These are phyloP conservation scores for Octomys mimax DNA, from an alignment of 2,797 vertebrate genomes.

Conservation along the genomic window DNA sequence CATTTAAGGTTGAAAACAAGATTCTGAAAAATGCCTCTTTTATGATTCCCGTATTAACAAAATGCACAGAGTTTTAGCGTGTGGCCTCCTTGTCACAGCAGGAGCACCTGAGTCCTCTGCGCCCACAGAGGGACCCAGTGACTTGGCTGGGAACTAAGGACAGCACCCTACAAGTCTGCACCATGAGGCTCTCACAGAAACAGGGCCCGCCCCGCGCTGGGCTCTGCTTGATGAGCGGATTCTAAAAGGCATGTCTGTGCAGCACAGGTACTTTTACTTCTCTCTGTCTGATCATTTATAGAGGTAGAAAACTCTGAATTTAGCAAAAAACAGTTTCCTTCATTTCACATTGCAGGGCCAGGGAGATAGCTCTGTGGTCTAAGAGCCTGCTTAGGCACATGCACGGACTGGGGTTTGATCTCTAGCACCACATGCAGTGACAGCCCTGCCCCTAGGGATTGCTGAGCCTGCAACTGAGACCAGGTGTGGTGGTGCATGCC, in stretches of 20 bases:
- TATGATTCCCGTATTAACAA: background rate
- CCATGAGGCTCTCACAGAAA: background rate
- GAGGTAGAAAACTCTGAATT: too few relatives aligned
- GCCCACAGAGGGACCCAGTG: background rate
- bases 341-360: too few relatives aligned
- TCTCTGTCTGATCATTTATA: too few relatives aligned
- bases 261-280: background rate
- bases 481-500: too few relatives aligned
- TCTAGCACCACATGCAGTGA: too few relatives aligned
- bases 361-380: too few relatives aligned
- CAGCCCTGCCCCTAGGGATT: too few relatives aligned
- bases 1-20: background rate
- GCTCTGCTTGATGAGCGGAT: background rate
- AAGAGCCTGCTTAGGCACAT: too few relatives aligned
- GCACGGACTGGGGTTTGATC: too few relatives aligned
- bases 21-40: background rate
- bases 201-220: background rate
- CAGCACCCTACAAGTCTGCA: background rate
- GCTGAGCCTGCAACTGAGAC: too few relatives aligned
- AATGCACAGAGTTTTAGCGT: background rate
- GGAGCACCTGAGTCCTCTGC: too few relatives aligned
- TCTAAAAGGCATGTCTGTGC: background rate
- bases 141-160: background rate
- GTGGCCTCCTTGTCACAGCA: background rate
- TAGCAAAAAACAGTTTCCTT: too few relatives aligned